These are phyloP conservation scores for Hypocryptadius cinnamomeus DNA, from an alignment of 2,113 vertebrate genomes.

Conservation along the genomic window DNA sequence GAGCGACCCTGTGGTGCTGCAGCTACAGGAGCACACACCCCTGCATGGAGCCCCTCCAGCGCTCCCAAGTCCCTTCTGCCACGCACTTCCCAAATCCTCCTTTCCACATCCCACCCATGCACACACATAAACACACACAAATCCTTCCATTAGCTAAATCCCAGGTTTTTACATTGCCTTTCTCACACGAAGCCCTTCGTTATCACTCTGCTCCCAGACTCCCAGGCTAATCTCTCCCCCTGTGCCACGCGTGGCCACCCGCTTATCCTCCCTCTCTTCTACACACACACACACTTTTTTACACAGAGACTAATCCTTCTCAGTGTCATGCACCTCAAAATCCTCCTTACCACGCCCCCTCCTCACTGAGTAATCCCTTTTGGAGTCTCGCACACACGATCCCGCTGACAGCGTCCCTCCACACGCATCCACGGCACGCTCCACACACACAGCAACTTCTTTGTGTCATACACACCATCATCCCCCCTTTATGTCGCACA, in stretches of 20 bases:
- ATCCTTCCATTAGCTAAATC: neutral
- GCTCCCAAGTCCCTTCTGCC: neutral
- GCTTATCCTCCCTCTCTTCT: conserved; percentile 2
- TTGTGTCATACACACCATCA: neutral
- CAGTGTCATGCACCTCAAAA: conserved; percentile 26
- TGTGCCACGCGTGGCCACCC: neutral
- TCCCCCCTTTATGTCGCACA: neutral
- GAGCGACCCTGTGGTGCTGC: rapidly evolving
- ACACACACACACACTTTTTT: neutral
- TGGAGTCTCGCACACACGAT: neutral
- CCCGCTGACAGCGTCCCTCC: neutral
- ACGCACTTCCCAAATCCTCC: neutral
- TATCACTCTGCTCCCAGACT: neutral
- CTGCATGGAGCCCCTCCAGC: neutral
- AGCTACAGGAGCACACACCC: rapidly evolving
- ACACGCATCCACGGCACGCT: rapidly evolving
- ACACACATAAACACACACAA: neutral
- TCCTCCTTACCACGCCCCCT: conserved; percentile 10
- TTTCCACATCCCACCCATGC: rapidly evolving
- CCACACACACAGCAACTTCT: neutral
- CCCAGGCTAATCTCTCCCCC: neutral
- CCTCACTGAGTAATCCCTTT: conserved; percentile 29
- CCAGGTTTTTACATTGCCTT: neutral
- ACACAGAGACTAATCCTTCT: conserved; percentile 21
- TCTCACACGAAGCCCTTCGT: neutral